These are phyloP conservation scores for Peromyscus leucopus DNA, from an alignment of 2,113 vertebrate genomes.

Conservation along the genomic window DNA sequence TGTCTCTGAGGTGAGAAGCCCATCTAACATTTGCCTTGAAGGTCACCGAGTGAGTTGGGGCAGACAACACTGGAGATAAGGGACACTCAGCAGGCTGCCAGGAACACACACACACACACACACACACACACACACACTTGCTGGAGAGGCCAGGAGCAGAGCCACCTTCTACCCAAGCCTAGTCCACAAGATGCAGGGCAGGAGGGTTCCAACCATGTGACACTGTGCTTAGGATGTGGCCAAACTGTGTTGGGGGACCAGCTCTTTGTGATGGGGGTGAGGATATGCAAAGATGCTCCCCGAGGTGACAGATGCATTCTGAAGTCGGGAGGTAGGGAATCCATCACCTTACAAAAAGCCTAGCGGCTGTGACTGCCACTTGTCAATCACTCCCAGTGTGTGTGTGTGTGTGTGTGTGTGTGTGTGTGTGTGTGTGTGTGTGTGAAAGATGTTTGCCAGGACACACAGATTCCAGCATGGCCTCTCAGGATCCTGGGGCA, in stretches of 20 bases:
- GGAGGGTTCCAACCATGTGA: not conserved
- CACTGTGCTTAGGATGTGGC: fast-evolving
- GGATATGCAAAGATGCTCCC: not conserved
- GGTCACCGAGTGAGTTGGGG: not conserved
- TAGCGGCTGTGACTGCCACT: not conserved
- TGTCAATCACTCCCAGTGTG: not conserved
- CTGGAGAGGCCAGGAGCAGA: not conserved
- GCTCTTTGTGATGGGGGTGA: not conserved
- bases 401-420: too few species aligned
- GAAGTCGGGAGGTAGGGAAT: not conserved
- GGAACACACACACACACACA: not conserved
- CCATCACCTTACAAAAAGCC: not conserved
- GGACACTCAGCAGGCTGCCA: not conserved
- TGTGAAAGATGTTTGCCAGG: fast-evolving
- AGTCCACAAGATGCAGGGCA: not conserved
- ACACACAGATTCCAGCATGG: not conserved
- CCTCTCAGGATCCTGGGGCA: not conserved
- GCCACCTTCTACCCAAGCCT: not conserved
- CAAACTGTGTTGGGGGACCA: not conserved
- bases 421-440: too few species aligned
- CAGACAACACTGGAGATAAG: not conserved
- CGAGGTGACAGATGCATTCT: not conserved
- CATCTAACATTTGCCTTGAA: not conserved
- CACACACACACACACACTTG: not conserved
- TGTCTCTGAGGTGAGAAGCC: not conserved